Evolutionary conservation across 2,113 vertebrate genomes (phyloP).

Genomic region (Pseudois nayaur): DNA sequence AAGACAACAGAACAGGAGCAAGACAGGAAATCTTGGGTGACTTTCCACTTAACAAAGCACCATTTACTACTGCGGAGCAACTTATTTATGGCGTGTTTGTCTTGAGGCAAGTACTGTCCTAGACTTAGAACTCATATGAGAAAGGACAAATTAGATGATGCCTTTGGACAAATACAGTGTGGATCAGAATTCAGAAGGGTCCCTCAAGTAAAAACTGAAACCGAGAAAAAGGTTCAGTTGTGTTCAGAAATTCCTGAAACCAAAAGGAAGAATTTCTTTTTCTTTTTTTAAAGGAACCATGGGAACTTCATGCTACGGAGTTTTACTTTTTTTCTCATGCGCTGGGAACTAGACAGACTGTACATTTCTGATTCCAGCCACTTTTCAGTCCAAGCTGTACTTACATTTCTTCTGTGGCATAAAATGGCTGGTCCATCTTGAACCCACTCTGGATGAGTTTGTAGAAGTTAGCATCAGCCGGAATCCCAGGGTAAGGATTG

Average conservation of each 20-base stretch:
- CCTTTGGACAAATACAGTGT: neutral
- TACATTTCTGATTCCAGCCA: neutral
- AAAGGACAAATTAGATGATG: neutral
- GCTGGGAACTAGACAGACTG: neutral
- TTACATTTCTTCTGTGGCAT: slow-evolving; percentile 90
- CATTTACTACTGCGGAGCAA: neutral
- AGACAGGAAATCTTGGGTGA: neutral
- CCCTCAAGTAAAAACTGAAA: neutral
- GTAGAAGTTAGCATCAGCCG: slow-evolving; percentile 92
- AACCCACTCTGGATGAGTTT: slow-evolving; percentile 92
- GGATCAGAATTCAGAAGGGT: neutral
- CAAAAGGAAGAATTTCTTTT: neutral
- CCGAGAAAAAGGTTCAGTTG: neutral
- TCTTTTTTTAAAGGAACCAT: neutral
- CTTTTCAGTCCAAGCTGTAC: slow-evolving; percentile 52
- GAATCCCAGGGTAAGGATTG: slow-evolving; percentile 96
- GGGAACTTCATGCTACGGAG: neutral
- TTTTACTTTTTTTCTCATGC: neutral
- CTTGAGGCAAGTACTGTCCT: neutral
- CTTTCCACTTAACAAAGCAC: neutral
- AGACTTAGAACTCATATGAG: neutral
- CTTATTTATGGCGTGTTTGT: neutral
- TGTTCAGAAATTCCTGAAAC: neutral
- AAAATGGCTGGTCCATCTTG: slow-evolving; percentile 95
- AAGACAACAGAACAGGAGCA: neutral